Evolutionary conservation across 2,113 vertebrate species (phyloP), one percentile per base, ranked within the genome.

Genomic region (Ictalurus punctatus): DNA sequence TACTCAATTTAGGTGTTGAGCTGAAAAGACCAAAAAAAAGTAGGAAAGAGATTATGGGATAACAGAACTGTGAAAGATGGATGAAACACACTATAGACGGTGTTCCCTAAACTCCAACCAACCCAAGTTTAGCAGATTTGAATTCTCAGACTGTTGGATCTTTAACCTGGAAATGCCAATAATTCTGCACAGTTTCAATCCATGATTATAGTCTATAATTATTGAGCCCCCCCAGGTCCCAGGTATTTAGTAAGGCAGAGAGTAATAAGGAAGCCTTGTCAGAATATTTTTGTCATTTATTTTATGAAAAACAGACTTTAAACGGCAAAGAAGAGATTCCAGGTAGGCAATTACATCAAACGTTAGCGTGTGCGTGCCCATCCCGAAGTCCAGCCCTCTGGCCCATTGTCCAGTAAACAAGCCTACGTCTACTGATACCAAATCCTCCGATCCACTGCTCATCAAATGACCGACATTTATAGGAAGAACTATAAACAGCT

Each of bases 401-500:
- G 95, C 95, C 94, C 93, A 94, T 94, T 92, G 94, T 93, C 95
- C 94, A 94, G 94, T 94, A 92, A 95, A 96, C 95, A 95, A 95
- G 95, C 94, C 96, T 96, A 95, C 94, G 92, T 94, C 96, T 96
- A 96, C 95, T 94, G 95, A 95, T 95, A 93, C 78, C 94, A 94
- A 95, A 95, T 94, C 81, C 80, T 94, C 89, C 92, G 93, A 58
- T 88, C 63, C 67, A 17, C 54, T n/a, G 71, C 81, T 90, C 73
- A 67, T 84, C 61, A 94, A 93, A 94, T 95, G 95, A 96, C 94
- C 93, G 94, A 96, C 95, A 96, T 96, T 94, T 96, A 96, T 95
- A 96, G 94, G 94, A 95, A 95, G 94, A 96, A 88, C 95, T 96
- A 96, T 95, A 94, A 96, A 97, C 95, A 94, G 95, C 95, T 96